These are phyloP conservation scores for Dasyurus viverrinus DNA, from an alignment of 2,113 vertebrate genomes.

Conservation along the genomic window DNA sequence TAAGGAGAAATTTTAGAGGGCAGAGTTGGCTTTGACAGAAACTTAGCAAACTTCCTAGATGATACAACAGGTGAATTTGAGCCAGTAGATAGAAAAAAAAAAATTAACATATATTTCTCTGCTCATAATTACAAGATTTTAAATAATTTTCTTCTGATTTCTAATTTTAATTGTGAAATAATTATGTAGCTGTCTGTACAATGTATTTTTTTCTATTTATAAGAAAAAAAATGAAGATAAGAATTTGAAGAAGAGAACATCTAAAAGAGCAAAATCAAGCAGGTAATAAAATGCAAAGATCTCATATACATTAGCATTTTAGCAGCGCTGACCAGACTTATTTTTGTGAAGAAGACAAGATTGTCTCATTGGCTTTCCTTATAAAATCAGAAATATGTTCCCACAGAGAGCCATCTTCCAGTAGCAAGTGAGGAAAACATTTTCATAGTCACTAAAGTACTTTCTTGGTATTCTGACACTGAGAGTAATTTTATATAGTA, in stretches of 20 bases:
- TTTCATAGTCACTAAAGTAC: neutral
- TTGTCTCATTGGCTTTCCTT: constrained; percentile 11
- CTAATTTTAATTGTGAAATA: neutral
- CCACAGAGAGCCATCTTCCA: neutral
- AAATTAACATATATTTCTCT: neutral
- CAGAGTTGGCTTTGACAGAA: neutral
- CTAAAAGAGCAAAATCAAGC: constrained; percentile 59
- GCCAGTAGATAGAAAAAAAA: neutral
- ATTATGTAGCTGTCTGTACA: neutral
- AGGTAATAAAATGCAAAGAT: constrained; percentile 56
- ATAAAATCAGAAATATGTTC: neutral
- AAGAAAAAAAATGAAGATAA: constrained; percentile 68
- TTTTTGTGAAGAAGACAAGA: neutral
- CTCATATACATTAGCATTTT: neutral
- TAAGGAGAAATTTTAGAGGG: neutral
- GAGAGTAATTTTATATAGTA: neutral
- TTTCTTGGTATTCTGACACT: neutral
- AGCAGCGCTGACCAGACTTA: neutral
- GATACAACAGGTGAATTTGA: neutral
- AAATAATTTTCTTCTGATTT: neutral
- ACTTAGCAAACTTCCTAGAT: neutral
- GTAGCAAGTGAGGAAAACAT: neutral
- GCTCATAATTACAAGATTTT: neutral
- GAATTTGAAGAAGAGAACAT: constrained; percentile 65
- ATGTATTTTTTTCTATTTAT: constrained; percentile 50